Evolutionary conservation across 2,888 invertebrate genomes (phyloP).

Genomic region (Gymnoscelis rufifasciata): DNA sequence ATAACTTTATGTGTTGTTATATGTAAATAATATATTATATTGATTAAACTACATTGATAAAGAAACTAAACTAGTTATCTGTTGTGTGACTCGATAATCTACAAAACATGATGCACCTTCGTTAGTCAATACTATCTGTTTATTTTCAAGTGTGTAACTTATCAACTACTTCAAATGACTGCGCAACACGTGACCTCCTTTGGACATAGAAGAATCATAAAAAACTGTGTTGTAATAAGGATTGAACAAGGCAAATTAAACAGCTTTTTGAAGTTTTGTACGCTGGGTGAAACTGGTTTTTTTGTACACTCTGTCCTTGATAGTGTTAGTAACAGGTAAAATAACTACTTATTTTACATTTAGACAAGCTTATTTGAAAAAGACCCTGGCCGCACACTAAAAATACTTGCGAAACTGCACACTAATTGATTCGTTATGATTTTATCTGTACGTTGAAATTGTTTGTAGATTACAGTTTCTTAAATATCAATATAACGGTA

Average conservation of each 20-base stretch:
- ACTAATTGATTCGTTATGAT: no score
- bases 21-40: no score
- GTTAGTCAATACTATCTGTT: conserved; percentile 2
- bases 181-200: conserved; percentile 16
- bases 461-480: no score
- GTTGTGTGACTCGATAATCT: neutral
- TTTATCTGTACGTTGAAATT: no score
- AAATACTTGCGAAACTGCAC: no score
- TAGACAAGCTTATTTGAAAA: no score
- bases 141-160: conserved; percentile 15
- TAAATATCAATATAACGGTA: no score
- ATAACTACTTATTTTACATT: no score
- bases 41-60: no score
- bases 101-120: neutral
- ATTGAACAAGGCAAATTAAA: neutral
- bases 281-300: conserved; percentile 6
- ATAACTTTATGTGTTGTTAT: no score
- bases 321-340: no score
- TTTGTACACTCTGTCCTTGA: neutral
- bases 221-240: conserved; percentile 9
- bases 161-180: conserved; percentile 14
- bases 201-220: conserved; percentile 8
- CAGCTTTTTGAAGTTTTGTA: neutral
- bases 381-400: neutral
- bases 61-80: no score